Conservation (phyloP, 2,113 vertebrate genomes). For the Scomber scombrus region DNA sequence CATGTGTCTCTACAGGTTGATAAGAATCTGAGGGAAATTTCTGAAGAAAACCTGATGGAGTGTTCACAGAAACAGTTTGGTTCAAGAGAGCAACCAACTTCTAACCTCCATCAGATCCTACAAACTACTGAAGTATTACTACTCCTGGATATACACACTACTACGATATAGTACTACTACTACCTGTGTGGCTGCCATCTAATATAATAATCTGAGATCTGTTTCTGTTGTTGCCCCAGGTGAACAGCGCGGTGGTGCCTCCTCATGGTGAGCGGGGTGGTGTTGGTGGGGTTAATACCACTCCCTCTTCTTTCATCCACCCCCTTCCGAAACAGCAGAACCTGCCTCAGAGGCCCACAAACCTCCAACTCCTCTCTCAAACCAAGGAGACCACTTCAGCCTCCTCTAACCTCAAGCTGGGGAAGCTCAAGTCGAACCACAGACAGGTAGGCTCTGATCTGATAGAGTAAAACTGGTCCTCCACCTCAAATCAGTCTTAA, state of each 20-base stretch:
- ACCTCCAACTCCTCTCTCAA: constrained; percentile 91
- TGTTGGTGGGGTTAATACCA: constrained; percentile 62
- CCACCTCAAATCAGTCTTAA: too few species aligned
- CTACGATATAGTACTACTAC: too few species aligned
- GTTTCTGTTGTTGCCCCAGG: constrained; percentile 28
- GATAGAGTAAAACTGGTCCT: neutral
- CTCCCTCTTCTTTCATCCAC: constrained; percentile 72
- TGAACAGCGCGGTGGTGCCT: neutral
- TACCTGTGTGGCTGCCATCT: neutral
- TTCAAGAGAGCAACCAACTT: constrained; percentile 88
- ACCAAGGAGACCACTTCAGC: constrained; percentile 82
- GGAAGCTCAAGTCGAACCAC: constrained; percentile 93
- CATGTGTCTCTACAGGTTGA: constrained; percentile 86
- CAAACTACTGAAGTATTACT: constrained; percentile 83
- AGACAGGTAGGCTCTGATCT: constrained; percentile 82
- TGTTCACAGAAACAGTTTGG: constrained; percentile 95
- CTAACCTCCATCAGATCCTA: constrained; percentile 88
- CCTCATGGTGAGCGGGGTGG: constrained; percentile 14
- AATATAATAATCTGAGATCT: neutral
- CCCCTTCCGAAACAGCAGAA: constrained; percentile 95
- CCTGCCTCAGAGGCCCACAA: constrained; percentile 94
- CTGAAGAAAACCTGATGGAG: constrained; percentile 96
- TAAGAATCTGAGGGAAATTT: constrained; percentile 95
- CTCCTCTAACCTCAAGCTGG: constrained; percentile 86
- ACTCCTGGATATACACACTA: neutral